These are phyloP conservation scores for Eupithecia centaureata DNA, from an alignment of 2,888 invertebrate genomes.

Conservation along the genomic window DNA sequence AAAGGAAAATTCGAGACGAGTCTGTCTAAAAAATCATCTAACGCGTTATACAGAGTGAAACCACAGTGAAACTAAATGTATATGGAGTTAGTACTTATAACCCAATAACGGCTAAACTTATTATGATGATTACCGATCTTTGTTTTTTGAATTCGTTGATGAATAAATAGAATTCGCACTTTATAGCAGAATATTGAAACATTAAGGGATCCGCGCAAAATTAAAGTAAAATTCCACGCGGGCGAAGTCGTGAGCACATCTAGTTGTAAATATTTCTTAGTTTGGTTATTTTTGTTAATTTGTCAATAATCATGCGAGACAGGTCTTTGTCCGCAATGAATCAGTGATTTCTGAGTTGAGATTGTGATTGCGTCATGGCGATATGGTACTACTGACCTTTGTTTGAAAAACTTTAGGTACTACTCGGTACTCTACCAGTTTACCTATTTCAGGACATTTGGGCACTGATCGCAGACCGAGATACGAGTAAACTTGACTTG, in stretches of 20 bases:
- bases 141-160: no score
- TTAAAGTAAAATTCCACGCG: no score
- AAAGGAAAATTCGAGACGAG: conserved; percentile 65
- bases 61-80: no score
- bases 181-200: no score
- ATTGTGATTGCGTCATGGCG: conserved; percentile 24
- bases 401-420: conserved; percentile 19
- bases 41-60: conserved; percentile 36
- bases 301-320: conserved; percentile 34
- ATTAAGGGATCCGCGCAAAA: no score
- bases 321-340: conserved; percentile 25
- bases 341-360: conserved; percentile 29
- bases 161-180: no score
- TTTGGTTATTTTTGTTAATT: conserved; percentile 47
- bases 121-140: no score
- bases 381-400: conserved; percentile 27
- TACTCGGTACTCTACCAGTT: background rate
- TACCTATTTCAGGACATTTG: conserved; percentile 6
- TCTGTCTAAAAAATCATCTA: conserved; percentile 62
- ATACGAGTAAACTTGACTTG: background rate
- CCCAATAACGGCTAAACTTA: no score
- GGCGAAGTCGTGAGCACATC: no score
- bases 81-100: no score
- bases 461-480: background rate
- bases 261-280: background rate